Conservation (phyloP, 2,797 vertebrate species). For the Melanitta fusca region DNA sequence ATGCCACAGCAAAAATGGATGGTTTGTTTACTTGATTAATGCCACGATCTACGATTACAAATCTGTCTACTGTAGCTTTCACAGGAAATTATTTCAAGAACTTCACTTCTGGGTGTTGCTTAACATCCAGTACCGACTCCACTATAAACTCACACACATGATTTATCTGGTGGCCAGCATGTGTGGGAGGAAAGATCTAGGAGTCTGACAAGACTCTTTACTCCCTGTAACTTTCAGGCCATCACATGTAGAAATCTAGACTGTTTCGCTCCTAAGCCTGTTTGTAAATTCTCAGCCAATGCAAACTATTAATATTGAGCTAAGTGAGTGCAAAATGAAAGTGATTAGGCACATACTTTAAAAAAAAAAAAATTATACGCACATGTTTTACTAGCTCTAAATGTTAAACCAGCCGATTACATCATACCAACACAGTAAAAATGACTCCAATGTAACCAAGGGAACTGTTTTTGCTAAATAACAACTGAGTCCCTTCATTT, state of each 20-base stretch:
- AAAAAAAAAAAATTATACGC: neutral
- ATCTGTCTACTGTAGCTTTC: conserved; percentile 74
- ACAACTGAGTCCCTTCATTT: conserved; percentile 55
- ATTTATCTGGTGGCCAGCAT: conserved; percentile 73
- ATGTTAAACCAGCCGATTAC: conserved; percentile 69
- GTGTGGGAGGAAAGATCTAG: conserved; percentile 68
- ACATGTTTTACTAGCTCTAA: conserved; percentile 60
- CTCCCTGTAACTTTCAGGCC: conserved; percentile 51
- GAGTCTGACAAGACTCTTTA: conserved; percentile 61
- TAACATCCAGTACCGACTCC: conserved; percentile 60
- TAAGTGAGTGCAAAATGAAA: conserved; percentile 64
- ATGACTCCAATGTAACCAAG: conserved; percentile 69
- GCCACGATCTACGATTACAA: conserved; percentile 67
- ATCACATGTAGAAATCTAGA: conserved; percentile 42
- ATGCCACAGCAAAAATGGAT: conserved; percentile 63
- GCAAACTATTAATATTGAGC: conserved; percentile 47
- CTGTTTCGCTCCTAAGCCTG: neutral
- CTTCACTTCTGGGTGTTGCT: conserved; percentile 76
- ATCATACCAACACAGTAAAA: conserved; percentile 67
- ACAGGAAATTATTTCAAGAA: conserved; percentile 78
- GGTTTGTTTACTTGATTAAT: conserved; percentile 75
- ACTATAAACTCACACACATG: conserved; percentile 62
- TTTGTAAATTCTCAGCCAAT: conserved; percentile 40
- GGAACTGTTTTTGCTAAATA: conserved; percentile 76
- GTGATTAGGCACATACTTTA: conserved; percentile 44